Evolutionary conservation across 35 echinoderm and acorn worm genomes (phyloP), one percentile per base, ranked within the genome.

Genomic region (Lytechinus variegatus): DNA sequence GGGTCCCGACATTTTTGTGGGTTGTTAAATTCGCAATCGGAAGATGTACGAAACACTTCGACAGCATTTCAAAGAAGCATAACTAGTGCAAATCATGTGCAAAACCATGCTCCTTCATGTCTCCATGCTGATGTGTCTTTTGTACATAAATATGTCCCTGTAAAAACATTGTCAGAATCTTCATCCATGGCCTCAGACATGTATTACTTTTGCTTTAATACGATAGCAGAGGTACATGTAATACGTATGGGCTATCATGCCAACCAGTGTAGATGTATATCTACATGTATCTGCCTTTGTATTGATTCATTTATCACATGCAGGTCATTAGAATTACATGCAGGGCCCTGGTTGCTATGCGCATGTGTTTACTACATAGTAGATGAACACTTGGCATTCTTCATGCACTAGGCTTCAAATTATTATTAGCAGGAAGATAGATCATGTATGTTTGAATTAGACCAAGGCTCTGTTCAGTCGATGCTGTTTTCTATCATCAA

Each of bases 251-350:
- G 33, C 33, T 44, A 44, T 44, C 33, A 58, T 58, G 56, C 9
- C 56, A 58, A 10, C 3, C 14, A 79, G 19, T 79, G 66, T 79
- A 79, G 19, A 79, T 79, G 8, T 79, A 79, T 79, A 5, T 79
- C 19, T 79, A 79, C 66, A 79, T 79, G 8, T 79, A 79, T 79
- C 66, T 79, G 61, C 61, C 5, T 71, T 71, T 71, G 66, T 79
- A 79, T 79, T 79, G 66, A 79, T 79, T 79, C 66, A 14, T n/a
- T 79, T 27, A 79, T 79, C 66, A 79, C 66, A 79, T 79, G 66
- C 66, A 24, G 4, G 66, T 24, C 66, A 79, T 79, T 79, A 79
- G 66, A 79, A 79, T 79, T 79, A 79, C 66, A 79, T 5, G 66
- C 21, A 79, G 19, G 2, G 3, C 66, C 66, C 21, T 79, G 16